Conservation (phyloP, 2,113 vertebrate genomes). For the Promerops cafer region DNA sequence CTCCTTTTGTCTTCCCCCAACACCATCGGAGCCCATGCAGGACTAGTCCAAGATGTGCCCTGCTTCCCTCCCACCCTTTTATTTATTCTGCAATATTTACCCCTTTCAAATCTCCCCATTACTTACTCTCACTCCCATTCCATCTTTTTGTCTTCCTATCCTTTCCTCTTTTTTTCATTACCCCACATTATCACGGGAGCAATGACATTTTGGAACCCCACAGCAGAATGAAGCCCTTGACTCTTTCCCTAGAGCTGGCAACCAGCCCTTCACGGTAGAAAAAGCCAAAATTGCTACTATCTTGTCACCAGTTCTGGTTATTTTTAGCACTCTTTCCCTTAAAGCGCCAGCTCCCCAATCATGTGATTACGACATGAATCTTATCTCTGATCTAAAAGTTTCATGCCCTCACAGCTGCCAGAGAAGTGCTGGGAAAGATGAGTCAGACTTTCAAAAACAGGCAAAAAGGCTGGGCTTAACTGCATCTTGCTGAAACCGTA, state of each 20-base stretch:
- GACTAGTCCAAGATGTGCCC: background rate
- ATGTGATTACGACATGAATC: background rate
- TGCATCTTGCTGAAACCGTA: background rate
- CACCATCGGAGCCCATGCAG: background rate
- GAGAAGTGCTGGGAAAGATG: constrained; percentile 43
- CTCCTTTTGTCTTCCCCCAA: constrained; percentile 11
- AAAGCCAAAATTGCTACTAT: constrained; percentile 28
- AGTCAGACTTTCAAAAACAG: background rate
- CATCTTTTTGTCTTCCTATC: background rate
- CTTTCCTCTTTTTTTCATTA: background rate
- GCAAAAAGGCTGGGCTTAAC: background rate
- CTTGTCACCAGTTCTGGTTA: constrained; percentile 14
- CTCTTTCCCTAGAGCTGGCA: background rate
- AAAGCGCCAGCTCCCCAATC: constrained; percentile 19
- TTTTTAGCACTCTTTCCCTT: constrained; percentile 32
- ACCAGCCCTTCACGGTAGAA: background rate
- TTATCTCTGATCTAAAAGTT: constrained; percentile 19
- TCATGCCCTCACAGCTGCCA: constrained; percentile 39
- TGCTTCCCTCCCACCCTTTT: background rate
- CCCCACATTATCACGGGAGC: background rate
- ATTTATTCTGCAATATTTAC: background rate
- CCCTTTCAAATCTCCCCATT: background rate
- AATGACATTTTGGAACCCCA: background rate
- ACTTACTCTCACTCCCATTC: background rate
- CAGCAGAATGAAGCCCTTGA: background rate